Evolutionary conservation across 1,140 invertebrate species (phyloP), one percentile per base, ranked within the genome.

Genomic region (Cotesia chilonis): DNA sequence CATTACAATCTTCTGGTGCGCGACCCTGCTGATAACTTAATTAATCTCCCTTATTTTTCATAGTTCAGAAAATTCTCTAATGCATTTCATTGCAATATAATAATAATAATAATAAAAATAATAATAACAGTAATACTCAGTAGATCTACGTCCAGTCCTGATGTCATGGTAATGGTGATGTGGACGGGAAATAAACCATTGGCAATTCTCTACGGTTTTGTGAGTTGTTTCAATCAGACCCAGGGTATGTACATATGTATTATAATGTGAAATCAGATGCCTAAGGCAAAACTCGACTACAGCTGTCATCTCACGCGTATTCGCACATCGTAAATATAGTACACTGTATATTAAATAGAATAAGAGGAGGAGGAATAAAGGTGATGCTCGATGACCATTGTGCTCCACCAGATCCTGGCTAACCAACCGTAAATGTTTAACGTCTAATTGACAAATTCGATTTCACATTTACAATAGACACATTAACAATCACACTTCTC

Each of bases 391-490:
- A 59, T 59, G 65, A 67, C 73, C 76, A 82, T 81, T 79, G 78
- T 81, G 77, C 68, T 38, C 47, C 52, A 65, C 68, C 57, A 74
- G 65, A 71, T 71, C 74, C 78, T 77, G 80, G 78, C 82, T 84
- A 86, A 87, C 84, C 84, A 87, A 86, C 76, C 84, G 83, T 87
- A 84, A 87, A 85, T 79, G 79, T 36, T 60, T 51, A 80, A 76
- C 77, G 81, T 81, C 81, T 85, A 86, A 87, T 87, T 83, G 84
- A 85, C 82, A 85, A 81, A 86, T 85, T 85, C 80, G 82, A 86
- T 87, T 85, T 84, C 81, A 80, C 77, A 60, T 70, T 68, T 20
- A 65, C 35, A 35, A 68, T 35, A 41, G 68, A 69, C 41, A 47
- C 10, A 47, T 51, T 55, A 28, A 17, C 14, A 66, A 57, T 51